Conservation (phyloP, 2,888 invertebrate genomes). For the Volucella inanis region DNA sequence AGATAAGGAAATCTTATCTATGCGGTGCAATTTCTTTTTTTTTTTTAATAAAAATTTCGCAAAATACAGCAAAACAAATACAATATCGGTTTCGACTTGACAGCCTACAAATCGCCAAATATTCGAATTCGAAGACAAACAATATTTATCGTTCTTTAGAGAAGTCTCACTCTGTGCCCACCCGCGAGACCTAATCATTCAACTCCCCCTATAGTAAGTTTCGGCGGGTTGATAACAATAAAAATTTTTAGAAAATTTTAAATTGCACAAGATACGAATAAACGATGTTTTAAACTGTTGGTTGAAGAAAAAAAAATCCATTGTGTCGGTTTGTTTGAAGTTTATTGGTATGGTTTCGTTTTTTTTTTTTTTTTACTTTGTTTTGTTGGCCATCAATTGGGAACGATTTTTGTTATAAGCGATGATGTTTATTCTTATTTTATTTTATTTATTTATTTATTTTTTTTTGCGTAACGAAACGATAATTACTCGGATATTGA, state of each 20-base stretch:
- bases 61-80: neutral
- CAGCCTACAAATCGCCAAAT: conserved; percentile 27
- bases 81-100: no score
- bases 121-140: conserved; percentile 26
- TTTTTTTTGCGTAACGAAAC: neutral
- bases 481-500: conserved; percentile 11
- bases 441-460: no score
- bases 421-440: neutral
- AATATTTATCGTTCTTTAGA: conserved; percentile 44
- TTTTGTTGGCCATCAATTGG: conserved; percentile 57
- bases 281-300: conserved; percentile 51
- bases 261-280: conserved; percentile 33
- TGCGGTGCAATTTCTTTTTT: conserved; percentile 28
- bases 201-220: neutral
- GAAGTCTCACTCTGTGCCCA: conserved; percentile 4
- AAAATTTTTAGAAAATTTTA: conserved; percentile 23
- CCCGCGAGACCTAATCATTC: neutral
- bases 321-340: conserved; percentile 57
- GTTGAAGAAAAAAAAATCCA: conserved; percentile 37
- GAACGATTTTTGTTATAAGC: conserved; percentile 45
- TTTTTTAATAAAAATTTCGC: conserved; percentile 18
- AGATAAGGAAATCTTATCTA: conserved; percentile 64
- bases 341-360: conserved; percentile 50
- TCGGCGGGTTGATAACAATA: conserved; percentile 20
- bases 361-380: conserved; percentile 38